Base-by-base conservation (phyloP, 2,113 vertebrate genomes). In the Gadus chalcogrammus region DNA sequence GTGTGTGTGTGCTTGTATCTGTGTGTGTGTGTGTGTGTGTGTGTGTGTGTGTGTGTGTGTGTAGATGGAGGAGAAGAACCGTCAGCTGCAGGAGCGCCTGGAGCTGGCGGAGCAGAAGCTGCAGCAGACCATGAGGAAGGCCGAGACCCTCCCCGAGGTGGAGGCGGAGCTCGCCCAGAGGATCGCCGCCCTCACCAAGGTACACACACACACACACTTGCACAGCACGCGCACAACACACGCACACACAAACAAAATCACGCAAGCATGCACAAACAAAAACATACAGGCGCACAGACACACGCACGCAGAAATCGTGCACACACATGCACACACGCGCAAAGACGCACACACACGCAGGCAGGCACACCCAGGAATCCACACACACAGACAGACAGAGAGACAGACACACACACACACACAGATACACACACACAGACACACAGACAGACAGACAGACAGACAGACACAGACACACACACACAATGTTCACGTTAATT, bases 71-170 rank as follows among this genome's bases (percentile, higher is more conserved):
- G 97, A 99, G 81, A 99, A 99, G 89, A 98, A 98, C 87, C 88
- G 97, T 68, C 97, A 99, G 86, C 90, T 99, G 24, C 97, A 97
- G 86, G 97, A 99, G 77, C 92, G 97, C 42, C 88, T 99, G 5
- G 97, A 99, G 85, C 84, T 99, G 13, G 97, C 97, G 1, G 97
- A 99, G 81, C 97, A 99, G 93, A 99, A 97, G 88, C 92, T 99
- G 28, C 97, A 99, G 88, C 97, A 99, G 91, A 99, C 97, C 0
- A 98, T 99, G 95, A 94, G 97, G 84, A 99, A 99, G 86, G 97
- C 97, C 0, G 97, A 99, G 88, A 99, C 97, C 0, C 91, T 99
- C 73, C 97, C 97, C 0, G 97, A 99, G 92, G 96, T 99, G n/a
- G 97, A 99, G 88, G 97, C 97, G 27, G 97, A 99, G 69, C 86